phyloP scores from a whole-genome alignment of 2,888 invertebrate species.

The Himalopsyche tibetana region DNA sequence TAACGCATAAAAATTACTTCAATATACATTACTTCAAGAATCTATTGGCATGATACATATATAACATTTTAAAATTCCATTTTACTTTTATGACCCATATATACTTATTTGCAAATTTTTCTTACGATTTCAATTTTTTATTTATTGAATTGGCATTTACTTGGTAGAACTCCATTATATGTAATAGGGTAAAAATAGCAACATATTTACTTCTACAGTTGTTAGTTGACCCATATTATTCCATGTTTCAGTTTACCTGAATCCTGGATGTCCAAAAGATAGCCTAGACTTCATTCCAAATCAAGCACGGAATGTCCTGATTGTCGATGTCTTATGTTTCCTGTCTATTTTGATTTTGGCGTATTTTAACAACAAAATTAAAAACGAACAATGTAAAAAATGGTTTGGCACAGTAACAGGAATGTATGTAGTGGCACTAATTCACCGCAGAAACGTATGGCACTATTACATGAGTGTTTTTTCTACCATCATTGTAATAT shows the following conservation, averaged over 20 bases:
- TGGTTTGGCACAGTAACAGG: constrained; percentile 1
- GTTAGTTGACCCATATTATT: too few relatives aligned
- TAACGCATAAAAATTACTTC: too few relatives aligned
- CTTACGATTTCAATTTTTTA: too few relatives aligned
- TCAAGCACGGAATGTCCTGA: not conserved
- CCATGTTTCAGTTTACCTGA: not conserved
- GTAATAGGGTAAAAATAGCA: too few relatives aligned
- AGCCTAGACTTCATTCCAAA: not conserved
- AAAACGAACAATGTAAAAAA: not conserved
- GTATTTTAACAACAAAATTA: constrained; percentile 13
- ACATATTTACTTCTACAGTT: too few relatives aligned
- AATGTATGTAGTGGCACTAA: not conserved
- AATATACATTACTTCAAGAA: too few relatives aligned
- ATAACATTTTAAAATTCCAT: too few relatives aligned
- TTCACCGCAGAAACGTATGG: not conserved
- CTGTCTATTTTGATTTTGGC: not conserved
- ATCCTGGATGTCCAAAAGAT: not conserved
- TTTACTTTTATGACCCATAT: too few relatives aligned
- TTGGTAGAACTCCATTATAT: too few relatives aligned
- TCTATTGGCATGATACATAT: too few relatives aligned
- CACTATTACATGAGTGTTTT: constrained; percentile 1
- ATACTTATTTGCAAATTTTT: too few relatives aligned
- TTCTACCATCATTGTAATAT: not conserved
- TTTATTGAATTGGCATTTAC: too few relatives aligned
- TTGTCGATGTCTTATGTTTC: not conserved